A percentile compares a stretch with the other conserved stretches of the same genome.
Conservation (phyloP, 1,140 invertebrate genomes). For the Carcinoscorpius rotundicauda region DNA sequence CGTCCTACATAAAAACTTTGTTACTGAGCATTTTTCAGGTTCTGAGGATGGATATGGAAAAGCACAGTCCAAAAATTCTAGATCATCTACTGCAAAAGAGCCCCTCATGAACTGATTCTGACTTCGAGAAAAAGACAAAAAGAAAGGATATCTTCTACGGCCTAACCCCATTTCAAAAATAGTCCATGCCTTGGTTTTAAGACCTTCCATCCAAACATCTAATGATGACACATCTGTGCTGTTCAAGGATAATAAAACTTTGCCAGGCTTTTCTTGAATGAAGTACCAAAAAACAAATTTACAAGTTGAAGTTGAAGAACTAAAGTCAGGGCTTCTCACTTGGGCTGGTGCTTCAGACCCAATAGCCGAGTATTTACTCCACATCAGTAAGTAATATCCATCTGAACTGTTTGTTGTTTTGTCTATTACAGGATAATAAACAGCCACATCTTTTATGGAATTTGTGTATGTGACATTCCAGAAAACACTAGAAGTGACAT, state of each 20-base stretch:
- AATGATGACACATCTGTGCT: no score
- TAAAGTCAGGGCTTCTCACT: conserved; percentile 10
- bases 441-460: not conserved
- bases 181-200: conserved; percentile 9
- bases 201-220: no score
- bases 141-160: conserved; percentile 8
- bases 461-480: conserved; percentile 3
- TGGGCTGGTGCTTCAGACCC: conserved; percentile 5
- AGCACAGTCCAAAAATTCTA: conserved; percentile 31
- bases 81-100: conserved; percentile 33
- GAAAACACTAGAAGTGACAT: not conserved
- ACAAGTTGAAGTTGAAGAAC: conserved; percentile 7
- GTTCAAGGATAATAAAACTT: no score
- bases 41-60: conserved; percentile 24
- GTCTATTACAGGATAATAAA: conserved; percentile 5
- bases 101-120: not conserved
- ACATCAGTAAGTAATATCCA: conserved; percentile 14
- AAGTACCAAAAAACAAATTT: conserved; percentile 14
- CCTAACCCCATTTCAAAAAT: conserved; percentile 17
- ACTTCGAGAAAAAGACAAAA: conserved; percentile 8
- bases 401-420: conserved; percentile 10
- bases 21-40: conserved; percentile 17
- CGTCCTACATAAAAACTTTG: conserved; percentile 29
- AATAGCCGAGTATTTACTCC: not conserved
- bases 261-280: no score